Base-by-base conservation (phyloP, 1,140 invertebrate species). In the Drosophila ohnishii region DNA sequence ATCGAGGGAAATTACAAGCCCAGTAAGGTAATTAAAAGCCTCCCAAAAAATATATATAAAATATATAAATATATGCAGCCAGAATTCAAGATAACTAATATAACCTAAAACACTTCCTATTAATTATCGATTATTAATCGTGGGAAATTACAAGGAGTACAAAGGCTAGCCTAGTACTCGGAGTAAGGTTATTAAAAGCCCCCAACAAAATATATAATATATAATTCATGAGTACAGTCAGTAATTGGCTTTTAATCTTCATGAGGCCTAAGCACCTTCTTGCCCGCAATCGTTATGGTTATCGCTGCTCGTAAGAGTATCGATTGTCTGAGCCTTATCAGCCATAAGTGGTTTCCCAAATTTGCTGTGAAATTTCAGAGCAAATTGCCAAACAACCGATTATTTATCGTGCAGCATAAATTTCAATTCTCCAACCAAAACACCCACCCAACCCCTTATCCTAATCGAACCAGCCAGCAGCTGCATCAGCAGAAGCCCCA, bases 321-420 rank as follows among this genome's bases (percentile, higher is more conserved):
- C 30, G 16, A 61, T 50, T 37, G 11, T 19, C 44, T 64, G 5
- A 37, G 34, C 32, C 32, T 30, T 61, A 47, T 61, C 40, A 14
- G 11, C 16, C 11, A 22, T 16, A 9, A n/a, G 58, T 13, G 25
- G 28, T 6, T 58, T 28, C 11, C 22, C 48, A 61, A 61, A 57
- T 57, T 56, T 35, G 25, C 32, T 47, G 13, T 47, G 16, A 35
- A 53, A 53, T 53, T 53, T 53, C 32, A 13, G 32, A 60, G 35
- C 40, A 35, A 47, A 48, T 64, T 30, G 28, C n/a, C 34, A 64
- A 32, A n/a, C 59, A 64, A 16, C 60, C 34, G 60, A 25, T 40
- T 60, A 59, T 62, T 62, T 62, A 59, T 37, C 16, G 22, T 34
- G 22, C 34, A 35, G 32, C 59, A 59, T 62, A 62, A 62, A 59